phyloP scores from a whole-genome alignment of 2,113 vertebrate genomes.

The Monopterus albus region DNA sequence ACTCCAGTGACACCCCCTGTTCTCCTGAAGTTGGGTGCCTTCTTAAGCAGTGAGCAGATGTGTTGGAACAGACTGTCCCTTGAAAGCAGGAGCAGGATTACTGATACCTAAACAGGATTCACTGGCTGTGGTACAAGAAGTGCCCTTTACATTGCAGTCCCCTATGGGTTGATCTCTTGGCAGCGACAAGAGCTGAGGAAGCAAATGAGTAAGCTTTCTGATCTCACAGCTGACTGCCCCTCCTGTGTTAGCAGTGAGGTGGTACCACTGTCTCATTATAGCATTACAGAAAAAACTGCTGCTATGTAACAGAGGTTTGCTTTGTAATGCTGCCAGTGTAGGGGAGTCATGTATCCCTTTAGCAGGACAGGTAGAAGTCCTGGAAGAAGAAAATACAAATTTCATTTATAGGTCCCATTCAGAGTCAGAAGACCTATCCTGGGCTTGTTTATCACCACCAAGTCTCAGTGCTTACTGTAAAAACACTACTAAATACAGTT shows the following conservation, averaged over 20 bases:
- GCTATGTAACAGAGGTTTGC: not conserved
- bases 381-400: too few species aligned
- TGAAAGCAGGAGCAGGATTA: slow-evolving; percentile 13
- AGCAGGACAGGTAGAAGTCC: not conserved
- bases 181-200: slow-evolving; percentile 14
- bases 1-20: slow-evolving; percentile 10
- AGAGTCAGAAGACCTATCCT: not conserved
- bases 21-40: slow-evolving; percentile 6
- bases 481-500: not conserved
- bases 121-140: slow-evolving; percentile 8
- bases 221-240: slow-evolving; percentile 10
- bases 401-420: too few species aligned
- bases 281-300: not conserved
- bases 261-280: not conserved
- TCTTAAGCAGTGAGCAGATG: slow-evolving; percentile 28
- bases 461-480: not conserved
- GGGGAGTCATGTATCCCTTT: not conserved
- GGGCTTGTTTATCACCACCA: not conserved
- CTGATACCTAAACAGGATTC: slow-evolving; percentile 18
- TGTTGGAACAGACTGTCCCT: slow-evolving; percentile 23
- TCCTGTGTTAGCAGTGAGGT: not conserved
- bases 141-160: slow-evolving; percentile 29
- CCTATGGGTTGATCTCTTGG: slow-evolving; percentile 3
- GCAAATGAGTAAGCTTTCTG: slow-evolving; percentile 14
- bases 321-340: not conserved